Conservation (phyloP, 2,888 invertebrate genomes). For the Candidula unifasciata region DNA sequence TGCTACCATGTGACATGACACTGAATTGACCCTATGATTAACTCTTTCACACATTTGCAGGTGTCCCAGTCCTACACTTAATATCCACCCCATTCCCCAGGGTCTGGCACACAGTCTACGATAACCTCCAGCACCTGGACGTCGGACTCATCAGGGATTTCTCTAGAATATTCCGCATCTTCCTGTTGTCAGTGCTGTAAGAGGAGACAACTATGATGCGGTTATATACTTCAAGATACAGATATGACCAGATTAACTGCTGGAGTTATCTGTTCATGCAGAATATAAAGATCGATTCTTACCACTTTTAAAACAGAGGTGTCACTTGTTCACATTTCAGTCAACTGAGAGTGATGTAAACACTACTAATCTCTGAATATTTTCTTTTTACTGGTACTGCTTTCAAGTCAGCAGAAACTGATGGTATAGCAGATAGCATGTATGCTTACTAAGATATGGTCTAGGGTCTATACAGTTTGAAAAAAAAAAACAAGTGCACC, state of each 20-base stretch:
- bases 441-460: no score
- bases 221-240: not conserved
- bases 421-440: no score
- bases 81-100: conserved; percentile 93
- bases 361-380: no score
- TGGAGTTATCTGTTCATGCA: no score
- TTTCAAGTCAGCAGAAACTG: no score
- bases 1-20: not conserved
- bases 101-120: conserved; percentile 91
- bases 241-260: not conserved
- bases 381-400: no score
- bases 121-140: conserved; percentile 87
- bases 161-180: conserved; percentile 90
- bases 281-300: no score
- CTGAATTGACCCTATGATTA: not conserved
- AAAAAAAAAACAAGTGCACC: no score
- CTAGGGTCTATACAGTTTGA: no score
- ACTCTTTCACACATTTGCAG: conserved; percentile 79
- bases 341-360: no score
- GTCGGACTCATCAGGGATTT: conserved; percentile 89
- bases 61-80: conserved; percentile 92
- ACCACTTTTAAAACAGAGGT: no score
- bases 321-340: no score
- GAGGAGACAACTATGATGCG: not conserved
- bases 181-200: conserved; percentile 81